Percentiles rank a stretch among this genome's conserved stretches.
These are phyloP conservation scores for Casuarius casuarius DNA, from an alignment of 2,113 vertebrate species.

Conservation along the genomic window DNA sequence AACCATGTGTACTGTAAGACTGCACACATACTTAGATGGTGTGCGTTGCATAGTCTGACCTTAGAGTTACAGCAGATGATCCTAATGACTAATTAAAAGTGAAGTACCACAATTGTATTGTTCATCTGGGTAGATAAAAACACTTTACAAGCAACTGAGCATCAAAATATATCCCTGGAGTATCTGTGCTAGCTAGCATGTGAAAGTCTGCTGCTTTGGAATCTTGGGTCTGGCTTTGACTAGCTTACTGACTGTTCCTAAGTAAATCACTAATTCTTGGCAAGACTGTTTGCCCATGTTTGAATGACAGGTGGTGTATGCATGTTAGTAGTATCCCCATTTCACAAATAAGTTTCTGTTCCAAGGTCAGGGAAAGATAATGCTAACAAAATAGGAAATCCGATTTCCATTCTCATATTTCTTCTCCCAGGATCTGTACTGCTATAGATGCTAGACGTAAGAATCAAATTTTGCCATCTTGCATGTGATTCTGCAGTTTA, in stretches of 20 bases:
- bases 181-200: not conserved
- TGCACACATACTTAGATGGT: accelerated
- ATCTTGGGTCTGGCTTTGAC: not conserved
- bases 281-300: not conserved
- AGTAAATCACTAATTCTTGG: not conserved
- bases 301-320: not conserved
- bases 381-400: not conserved
- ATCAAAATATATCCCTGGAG: not conserved
- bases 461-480: not conserved
- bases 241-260: not conserved
- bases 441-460: not conserved
- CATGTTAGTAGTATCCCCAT: not conserved
- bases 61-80: not conserved
- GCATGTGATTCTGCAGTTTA: not conserved
- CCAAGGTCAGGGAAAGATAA: not conserved
- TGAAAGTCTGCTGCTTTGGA: not conserved
- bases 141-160: not conserved
- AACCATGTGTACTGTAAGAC: accelerated
- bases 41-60: accelerated
- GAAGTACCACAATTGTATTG: not conserved
- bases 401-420: not conserved
- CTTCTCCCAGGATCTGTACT: not conserved
- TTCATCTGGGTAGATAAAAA: not conserved
- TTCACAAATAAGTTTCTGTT: not conserved
- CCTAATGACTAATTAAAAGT: not conserved